Percentiles rank a stretch among this genome's conserved stretches.
Conservation (phyloP, 1,140 invertebrate genomes). For the Drosophila grimshawi region DNA sequence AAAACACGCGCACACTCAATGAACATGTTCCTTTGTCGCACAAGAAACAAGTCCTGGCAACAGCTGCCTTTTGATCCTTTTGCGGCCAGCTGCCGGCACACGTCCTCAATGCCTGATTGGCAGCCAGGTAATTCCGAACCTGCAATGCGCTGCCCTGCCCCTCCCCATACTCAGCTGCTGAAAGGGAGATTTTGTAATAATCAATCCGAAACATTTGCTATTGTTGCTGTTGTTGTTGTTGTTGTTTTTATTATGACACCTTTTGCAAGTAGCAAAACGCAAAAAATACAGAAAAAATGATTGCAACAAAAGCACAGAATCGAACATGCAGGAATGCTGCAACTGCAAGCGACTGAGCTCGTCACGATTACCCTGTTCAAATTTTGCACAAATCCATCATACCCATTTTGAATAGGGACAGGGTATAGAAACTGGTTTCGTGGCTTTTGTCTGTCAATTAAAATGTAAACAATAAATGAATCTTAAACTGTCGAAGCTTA, state of each 20-base stretch:
- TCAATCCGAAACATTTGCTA: slow-evolving; percentile 50
- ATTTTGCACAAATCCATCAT: not conserved
- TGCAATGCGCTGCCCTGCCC: too few species aligned
- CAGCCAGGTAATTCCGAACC: slow-evolving; percentile 41
- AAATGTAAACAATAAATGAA: slow-evolving; percentile 45
- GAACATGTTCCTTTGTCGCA: slow-evolving; percentile 25
- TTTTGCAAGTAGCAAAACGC: slow-evolving; percentile 68
- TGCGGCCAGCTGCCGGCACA: slow-evolving; percentile 75
- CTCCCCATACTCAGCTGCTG: not conserved
- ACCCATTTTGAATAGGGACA: not conserved
- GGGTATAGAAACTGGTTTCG: slow-evolving; percentile 61
- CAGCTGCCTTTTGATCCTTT: slow-evolving; percentile 53
- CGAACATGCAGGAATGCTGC: not conserved
- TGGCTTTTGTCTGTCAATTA: slow-evolving; percentile 76
- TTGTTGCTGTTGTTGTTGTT: slow-evolving; percentile 19
- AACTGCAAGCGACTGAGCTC: too few species aligned
- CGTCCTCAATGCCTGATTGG: slow-evolving; percentile 48
- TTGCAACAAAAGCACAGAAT: slow-evolving; percentile 11
- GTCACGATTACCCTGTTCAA: too few species aligned
- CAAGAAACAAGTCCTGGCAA: not conserved
- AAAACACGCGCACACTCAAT: slow-evolving; percentile 26
- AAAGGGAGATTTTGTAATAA: slow-evolving; percentile 65
- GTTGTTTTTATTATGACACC: slow-evolving; percentile 64
- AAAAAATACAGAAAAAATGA: slow-evolving; percentile 35
- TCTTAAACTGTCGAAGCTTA: not conserved